Evolutionary conservation across 2,888 invertebrate genomes (phyloP).

Genomic region (Dinocampus coccinellae): DNA sequence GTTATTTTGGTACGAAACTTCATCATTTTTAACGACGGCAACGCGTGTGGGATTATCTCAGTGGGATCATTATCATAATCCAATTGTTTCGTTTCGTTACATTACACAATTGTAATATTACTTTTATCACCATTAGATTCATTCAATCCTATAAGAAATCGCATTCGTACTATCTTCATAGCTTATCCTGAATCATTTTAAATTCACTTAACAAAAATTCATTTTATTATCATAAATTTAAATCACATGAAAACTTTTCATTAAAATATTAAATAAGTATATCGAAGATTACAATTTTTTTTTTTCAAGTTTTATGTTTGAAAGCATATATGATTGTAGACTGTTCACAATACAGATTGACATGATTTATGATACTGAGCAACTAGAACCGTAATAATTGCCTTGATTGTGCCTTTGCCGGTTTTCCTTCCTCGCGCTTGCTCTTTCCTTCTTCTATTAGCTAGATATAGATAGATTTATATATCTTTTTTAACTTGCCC

Average conservation of each 20-base stretch:
- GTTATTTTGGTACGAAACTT: slow-evolving; percentile 52
- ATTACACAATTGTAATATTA: neutral
- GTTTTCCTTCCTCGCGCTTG: neutral
- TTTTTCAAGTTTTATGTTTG: neutral
- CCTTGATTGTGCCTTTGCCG: slow-evolving; percentile 11
- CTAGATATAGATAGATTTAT: neutral
- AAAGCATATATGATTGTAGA: slow-evolving; percentile 3
- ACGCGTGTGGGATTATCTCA: slow-evolving; percentile 1
- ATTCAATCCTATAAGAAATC: slow-evolving; percentile 25
- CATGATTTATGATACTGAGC: slow-evolving; percentile 59
- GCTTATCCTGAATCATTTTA: slow-evolving; percentile 11
- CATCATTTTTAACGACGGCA: slow-evolving; percentile 25
- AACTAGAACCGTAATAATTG: slow-evolving; percentile 44
- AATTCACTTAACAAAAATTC: slow-evolving; percentile 15
- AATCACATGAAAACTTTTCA: neutral
- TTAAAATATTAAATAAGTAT: neutral
- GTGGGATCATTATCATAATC: neutral
- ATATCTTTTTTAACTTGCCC: neutral
- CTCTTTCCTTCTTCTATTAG: neutral
- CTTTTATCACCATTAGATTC: neutral
- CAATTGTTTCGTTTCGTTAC: slow-evolving; percentile 1
- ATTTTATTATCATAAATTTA: neutral
- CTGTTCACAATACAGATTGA: slow-evolving; percentile 7
- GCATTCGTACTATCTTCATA: slow-evolving; percentile 14
- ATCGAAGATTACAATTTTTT: neutral